Percentiles rank a stretch among this genome's conserved stretches.
Conservation (phyloP, 1,140 invertebrate genomes). For the Cotesia chilonis region DNA sequence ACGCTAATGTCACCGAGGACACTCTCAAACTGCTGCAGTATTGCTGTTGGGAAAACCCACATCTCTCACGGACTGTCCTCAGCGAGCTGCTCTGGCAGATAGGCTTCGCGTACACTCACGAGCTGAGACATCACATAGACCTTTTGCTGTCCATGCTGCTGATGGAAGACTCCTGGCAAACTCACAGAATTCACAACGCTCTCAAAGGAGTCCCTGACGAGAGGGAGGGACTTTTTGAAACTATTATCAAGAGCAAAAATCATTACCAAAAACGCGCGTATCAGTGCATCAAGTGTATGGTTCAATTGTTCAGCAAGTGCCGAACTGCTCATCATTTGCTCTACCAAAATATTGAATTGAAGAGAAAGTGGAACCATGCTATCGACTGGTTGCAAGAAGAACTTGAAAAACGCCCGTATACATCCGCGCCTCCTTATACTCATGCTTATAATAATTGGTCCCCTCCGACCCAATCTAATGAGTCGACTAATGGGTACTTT, state of each 20-base stretch:
- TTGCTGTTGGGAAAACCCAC: constrained; percentile 96
- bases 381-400: constrained; percentile 96
- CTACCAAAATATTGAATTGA: constrained; percentile 78
- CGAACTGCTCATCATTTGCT: constrained; percentile 78
- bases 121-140: constrained; percentile 91
- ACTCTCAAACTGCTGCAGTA: constrained; percentile 89
- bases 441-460: constrained; percentile 94
- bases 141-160: constrained; percentile 86
- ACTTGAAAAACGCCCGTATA: constrained; percentile 77
- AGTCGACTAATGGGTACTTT: constrained; percentile 94
- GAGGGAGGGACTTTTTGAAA: constrained; percentile 92
- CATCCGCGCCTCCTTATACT: constrained; percentile 69
- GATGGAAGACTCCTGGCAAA: constrained; percentile 96
- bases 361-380: constrained; percentile 86
- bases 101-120: constrained; percentile 94
- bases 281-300: constrained; percentile 96
- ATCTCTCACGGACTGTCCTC: constrained; percentile 87
- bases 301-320: constrained; percentile 88
- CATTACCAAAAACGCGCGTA: constrained; percentile 97
- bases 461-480: constrained; percentile 92
- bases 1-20: constrained; percentile 90
- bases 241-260: constrained; percentile 88
- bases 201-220: constrained; percentile 92
- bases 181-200: constrained; percentile 90
- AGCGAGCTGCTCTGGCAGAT: constrained; percentile 93